Base-by-base conservation (phyloP, 2,797 vertebrate genomes). In the Calcarius lapponicus region DNA sequence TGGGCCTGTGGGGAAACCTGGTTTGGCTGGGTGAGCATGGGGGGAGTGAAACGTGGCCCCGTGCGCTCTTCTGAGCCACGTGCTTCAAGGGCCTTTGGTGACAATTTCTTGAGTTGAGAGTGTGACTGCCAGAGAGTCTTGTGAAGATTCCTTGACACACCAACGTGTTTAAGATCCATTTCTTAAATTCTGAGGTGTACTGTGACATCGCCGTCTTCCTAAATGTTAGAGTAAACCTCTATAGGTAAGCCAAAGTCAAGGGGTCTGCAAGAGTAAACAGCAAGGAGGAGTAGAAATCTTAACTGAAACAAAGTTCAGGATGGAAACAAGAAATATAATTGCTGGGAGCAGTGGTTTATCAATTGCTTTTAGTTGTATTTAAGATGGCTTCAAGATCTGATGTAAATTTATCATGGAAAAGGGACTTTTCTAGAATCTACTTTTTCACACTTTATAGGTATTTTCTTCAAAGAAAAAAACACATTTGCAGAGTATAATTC, bases 11-110 rank as follows among this genome's bases (percentile, higher is more conserved):
- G 42, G 50, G 50, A 79, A 56, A 28, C 26, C 5, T 50, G 26
- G 17, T 56, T 11, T 86, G 56, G 21, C 19, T 25, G 26, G 12
- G 17, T 34, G 48, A 47, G 29, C 18, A 24, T 14, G 16, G 47
- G 16, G 6, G 7, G 10, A 48, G 8, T 5, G 5, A 14, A 40
- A 9, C 0, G 0, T 8, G 13, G 3, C 13, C 6, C 19, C 1
- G 0, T 11, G 5, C 20, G 56, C 24, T 78, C 48, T 20, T 29
- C 11, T 25, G 11, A 22, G 8, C 31, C 4, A 8, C 11, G 13
- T 2, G 5, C 56, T 21, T 17, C 31, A 26, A 34, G 7, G 25
- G 25, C 7, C 20, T 48, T 62, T 11, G 7, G 31, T 34, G 26
- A 11, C 6, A 34, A 4, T 14, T 17, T 26, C 56, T 29, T 42